Evolutionary conservation across 2,113 vertebrate species (phyloP).

Genomic region (Chloroceryle aenea): DNA sequence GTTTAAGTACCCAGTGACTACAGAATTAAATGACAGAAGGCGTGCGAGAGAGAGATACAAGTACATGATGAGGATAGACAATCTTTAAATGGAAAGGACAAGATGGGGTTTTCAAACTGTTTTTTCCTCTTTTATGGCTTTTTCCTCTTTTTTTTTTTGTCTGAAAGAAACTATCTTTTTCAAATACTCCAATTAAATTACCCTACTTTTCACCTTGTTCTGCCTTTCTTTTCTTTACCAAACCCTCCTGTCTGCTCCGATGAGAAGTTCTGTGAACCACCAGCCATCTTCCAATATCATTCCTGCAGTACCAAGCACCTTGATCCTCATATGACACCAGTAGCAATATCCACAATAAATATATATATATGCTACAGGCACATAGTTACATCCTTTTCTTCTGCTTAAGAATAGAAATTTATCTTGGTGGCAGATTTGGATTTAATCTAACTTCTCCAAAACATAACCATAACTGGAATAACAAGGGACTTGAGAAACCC

Average conservation of each 20-base stretch:
- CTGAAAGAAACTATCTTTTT: neutral
- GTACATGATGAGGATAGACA: neutral
- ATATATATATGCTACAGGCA: accelerated
- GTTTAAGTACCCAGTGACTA: neutral
- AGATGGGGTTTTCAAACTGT: neutral
- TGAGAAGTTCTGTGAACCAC: neutral
- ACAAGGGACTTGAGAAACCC: neutral
- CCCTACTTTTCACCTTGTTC: neutral
- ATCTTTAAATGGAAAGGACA: neutral
- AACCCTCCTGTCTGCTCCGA: neutral
- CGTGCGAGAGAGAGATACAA: neutral
- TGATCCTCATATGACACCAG: neutral
- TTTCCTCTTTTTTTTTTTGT: neutral
- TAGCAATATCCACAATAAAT: neutral
- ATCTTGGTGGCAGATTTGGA: neutral
- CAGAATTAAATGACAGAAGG: neutral
- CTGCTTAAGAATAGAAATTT: neutral
- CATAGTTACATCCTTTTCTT: neutral
- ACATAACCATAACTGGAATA: neutral
- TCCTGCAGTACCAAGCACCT: neutral
- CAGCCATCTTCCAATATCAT: neutral
- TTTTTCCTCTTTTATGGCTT: too few relatives aligned
- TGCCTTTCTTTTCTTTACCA: neutral
- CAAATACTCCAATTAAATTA: neutral
- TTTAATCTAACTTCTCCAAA: neutral